Base-by-base conservation (phyloP, 2,113 vertebrate genomes). In the Lontra canadensis region DNA sequence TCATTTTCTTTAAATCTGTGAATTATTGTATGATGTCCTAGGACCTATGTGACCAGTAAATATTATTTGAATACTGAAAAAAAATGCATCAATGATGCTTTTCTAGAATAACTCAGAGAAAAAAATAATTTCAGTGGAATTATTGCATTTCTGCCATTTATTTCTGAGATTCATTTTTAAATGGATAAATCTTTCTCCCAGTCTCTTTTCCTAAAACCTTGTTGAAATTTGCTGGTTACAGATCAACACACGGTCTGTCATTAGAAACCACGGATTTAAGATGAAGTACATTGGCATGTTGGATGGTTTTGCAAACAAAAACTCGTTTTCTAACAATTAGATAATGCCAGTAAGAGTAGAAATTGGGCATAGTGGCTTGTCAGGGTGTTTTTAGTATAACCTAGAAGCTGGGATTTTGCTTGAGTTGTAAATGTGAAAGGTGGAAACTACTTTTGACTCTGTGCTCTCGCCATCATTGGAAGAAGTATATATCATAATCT, bases 261-360 rank as follows among this genome's bases (percentile, higher is more conserved):
- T 83, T 97, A 93, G 92, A 86, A 94, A 92, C 80, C 89, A 97
- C 94, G 98, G 97, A 98, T 95, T 98, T 98, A 98, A 98, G 97
- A 98, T 98, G 98, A 98, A 98, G 98, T 98, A 97, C 44, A 80
- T 96, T 98, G 98, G 97, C 88, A 96, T 97, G 97, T 95, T 97
- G 95, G 98, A 98, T 96, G 98, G 95, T 95, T 98, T 26, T 98
- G 96, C 95, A 98, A 98, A 97, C 96, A 97, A 98, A 98, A 98
- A 82, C 88, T 59, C 96, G 52, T 98, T 98, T 98, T 98, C 96
- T 98, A 96, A 95, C 97, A 98, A 98, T 97, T 98, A 92, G 97
- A 71, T 96, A 92, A 97, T 98, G 95, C 49, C 93, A 83, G 67
- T 98, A 97, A 95, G 4, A 74, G 80, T 88, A 89, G 47, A 98